phyloP scores from a whole-genome alignment of 2,888 invertebrate species.

The Creontiades dilutus region DNA sequence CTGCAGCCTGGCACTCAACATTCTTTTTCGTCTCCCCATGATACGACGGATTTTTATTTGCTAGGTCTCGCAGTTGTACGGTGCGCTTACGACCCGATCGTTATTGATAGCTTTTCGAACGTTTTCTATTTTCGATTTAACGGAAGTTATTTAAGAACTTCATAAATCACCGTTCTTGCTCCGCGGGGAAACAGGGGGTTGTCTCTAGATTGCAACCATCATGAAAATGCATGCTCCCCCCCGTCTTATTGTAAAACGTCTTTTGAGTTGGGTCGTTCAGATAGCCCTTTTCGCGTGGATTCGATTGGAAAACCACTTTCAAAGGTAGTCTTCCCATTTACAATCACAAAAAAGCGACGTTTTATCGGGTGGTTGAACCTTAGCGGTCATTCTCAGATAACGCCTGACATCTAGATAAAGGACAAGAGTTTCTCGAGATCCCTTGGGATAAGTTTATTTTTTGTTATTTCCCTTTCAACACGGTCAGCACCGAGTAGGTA shows the following conservation, averaged over 20 bases:
- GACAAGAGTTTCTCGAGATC: constrained; percentile 1
- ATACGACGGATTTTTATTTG: constrained; percentile 29
- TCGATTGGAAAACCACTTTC: constrained; percentile 29
- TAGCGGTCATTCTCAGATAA: constrained; percentile 29
- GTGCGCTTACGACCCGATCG: constrained; percentile 36
- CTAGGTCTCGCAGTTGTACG: constrained; percentile 16
- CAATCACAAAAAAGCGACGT: constrained; percentile 8
- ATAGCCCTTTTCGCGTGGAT: neutral
- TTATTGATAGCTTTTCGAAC: constrained; percentile 39
- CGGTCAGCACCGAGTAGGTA: constrained; percentile 25
- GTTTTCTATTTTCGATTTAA: constrained; percentile 42
- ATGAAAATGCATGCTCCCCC: constrained; percentile 16
- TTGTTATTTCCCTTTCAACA: neutral
- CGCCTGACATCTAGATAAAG: constrained; percentile 29
- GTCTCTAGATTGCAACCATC: constrained; percentile 12
- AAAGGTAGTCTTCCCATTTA: constrained; percentile 10
- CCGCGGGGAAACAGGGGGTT: neutral
- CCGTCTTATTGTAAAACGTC: constrained; percentile 3
- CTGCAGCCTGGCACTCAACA: constrained; percentile 5
- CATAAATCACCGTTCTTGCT: constrained; percentile 34
- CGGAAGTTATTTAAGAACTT: constrained; percentile 32
- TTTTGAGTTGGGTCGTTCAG: constrained; percentile 9
- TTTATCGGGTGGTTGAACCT: constrained; percentile 24
- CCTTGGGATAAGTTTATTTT: constrained; percentile 23
- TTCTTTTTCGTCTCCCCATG: constrained; percentile 3